Evolutionary conservation across 2,113 vertebrate genomes (phyloP).

Genomic region (Apteryx mantelli): DNA sequence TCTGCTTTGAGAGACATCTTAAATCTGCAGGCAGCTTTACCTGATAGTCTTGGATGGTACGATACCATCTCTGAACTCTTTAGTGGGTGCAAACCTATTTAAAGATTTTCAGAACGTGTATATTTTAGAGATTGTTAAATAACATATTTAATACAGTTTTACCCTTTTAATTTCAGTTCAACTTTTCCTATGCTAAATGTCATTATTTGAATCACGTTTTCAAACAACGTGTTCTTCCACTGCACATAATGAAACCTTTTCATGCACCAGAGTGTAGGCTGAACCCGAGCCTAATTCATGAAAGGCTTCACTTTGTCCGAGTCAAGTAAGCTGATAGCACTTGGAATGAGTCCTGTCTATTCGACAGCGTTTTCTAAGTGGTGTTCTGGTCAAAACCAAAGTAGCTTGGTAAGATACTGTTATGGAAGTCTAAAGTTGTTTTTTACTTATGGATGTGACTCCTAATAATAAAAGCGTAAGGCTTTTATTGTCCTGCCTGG

Average conservation of each 20-base stretch:
- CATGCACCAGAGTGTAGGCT: background rate
- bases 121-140: background rate
- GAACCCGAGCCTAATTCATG: background rate
- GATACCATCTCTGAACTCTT: background rate
- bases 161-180: background rate
- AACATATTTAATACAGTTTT: background rate
- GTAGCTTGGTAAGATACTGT: background rate
- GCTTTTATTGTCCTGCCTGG: background rate
- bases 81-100: background rate
- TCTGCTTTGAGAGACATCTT: background rate
- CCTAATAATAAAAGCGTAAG: background rate
- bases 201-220: background rate
- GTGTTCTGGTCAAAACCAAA: background rate
- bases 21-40: background rate
- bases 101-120: background rate
- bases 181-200: background rate
- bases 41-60: background rate
- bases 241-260: constrained; percentile 25
- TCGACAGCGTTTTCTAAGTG: background rate
- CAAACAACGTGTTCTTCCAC: background rate
- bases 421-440: background rate
- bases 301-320: constrained; percentile 9
- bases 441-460: background rate
- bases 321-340: background rate
- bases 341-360: background rate